These are phyloP conservation scores for Gracilinanus agilis DNA, from an alignment of 2,113 vertebrate genomes.

Conservation along the genomic window DNA sequence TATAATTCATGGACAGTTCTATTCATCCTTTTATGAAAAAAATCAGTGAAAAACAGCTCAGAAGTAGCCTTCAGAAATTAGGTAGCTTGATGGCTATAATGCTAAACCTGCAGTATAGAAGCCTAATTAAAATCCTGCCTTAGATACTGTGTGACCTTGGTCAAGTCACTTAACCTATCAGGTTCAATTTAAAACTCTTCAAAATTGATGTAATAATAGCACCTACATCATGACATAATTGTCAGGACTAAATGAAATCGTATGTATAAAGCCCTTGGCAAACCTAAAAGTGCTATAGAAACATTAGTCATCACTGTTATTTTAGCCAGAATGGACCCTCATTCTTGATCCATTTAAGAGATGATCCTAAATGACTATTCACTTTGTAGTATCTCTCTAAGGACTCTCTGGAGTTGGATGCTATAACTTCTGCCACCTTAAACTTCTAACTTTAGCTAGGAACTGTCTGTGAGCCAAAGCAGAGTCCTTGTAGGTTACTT, in stretches of 20 bases:
- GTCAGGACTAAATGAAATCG: neutral
- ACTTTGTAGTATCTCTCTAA: neutral
- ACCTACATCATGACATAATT: neutral
- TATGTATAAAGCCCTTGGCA: neutral
- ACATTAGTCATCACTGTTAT: neutral
- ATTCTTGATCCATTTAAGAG: neutral
- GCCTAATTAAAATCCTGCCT: neutral
- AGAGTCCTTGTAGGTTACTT: neutral
- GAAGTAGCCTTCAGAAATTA: neutral
- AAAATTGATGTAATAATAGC: neutral
- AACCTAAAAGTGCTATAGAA: neutral
- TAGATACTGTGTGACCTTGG: neutral
- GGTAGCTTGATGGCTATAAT: neutral
- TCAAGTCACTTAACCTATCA: neutral
- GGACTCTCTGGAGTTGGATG: neutral
- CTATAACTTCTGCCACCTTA: neutral
- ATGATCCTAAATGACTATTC: neutral
- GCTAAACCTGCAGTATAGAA: neutral
- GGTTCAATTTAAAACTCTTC: neutral
- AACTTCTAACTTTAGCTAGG: neutral
- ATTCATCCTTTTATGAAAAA: neutral
- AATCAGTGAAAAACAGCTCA: neutral
- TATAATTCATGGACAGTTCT: neutral
- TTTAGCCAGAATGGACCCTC: neutral
- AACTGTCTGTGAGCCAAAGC: neutral